Conservation (phyloP, 1,140 invertebrate species). For the Ooceraea biroi region DNA sequence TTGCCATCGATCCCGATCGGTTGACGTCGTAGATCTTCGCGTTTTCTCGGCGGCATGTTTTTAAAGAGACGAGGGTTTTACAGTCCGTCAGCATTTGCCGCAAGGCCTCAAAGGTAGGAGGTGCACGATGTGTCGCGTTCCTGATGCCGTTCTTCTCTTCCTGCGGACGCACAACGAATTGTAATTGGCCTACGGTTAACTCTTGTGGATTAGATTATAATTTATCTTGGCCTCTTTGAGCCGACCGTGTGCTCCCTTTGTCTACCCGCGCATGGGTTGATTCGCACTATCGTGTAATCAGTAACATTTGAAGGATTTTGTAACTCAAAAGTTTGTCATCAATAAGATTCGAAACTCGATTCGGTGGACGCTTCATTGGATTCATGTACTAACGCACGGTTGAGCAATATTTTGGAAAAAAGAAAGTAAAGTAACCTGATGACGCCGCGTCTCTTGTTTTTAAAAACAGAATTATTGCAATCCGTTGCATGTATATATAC, state of each 20-base stretch:
- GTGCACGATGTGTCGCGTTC: slow-evolving; percentile 14
- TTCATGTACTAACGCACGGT: slow-evolving; percentile 10
- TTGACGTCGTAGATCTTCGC: slow-evolving; percentile 50
- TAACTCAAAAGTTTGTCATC: neutral
- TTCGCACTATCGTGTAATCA: too few species aligned
- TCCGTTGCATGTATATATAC: too few species aligned
- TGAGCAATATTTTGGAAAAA: slow-evolving; percentile 16
- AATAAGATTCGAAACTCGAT: slow-evolving; percentile 4
- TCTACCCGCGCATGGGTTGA: slow-evolving; percentile 37
- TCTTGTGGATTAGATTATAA: slow-evolving; percentile 67
- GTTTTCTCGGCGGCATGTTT: slow-evolving; percentile 48
- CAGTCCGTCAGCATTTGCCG: slow-evolving; percentile 53
- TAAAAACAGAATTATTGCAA: slow-evolving; percentile 43
- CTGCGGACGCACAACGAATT: slow-evolving; percentile 53
- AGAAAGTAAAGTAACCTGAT: slow-evolving; percentile 37
- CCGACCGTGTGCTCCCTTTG: slow-evolving; percentile 46
- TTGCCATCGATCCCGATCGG: slow-evolving; percentile 11
- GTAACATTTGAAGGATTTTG: too few species aligned
- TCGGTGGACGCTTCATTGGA: neutral
- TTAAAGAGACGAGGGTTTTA: slow-evolving; percentile 53
- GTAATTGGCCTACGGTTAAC: slow-evolving; percentile 48
- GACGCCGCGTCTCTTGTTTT: slow-evolving; percentile 11
- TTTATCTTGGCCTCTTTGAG: slow-evolving; percentile 71
- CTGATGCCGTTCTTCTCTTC: slow-evolving; percentile 53
- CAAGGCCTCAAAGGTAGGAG: slow-evolving; percentile 44